These are phyloP conservation scores for Harpalus rufipes DNA, from an alignment of 2,888 invertebrate genomes.

Conservation along the genomic window DNA sequence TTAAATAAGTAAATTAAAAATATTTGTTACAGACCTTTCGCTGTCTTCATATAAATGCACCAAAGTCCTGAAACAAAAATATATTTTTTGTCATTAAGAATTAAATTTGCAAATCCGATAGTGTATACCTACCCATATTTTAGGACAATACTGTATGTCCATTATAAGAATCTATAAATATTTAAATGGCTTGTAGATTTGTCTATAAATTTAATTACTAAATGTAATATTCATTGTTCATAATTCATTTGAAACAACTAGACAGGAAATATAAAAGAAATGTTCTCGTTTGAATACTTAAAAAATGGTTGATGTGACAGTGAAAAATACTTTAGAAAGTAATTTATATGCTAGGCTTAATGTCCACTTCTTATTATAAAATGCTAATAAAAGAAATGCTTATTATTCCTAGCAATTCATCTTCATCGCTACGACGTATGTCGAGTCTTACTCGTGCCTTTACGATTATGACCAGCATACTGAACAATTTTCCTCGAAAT, in stretches of 20 bases:
- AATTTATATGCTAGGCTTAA: background rate
- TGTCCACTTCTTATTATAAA: background rate
- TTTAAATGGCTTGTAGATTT: too few relatives aligned
- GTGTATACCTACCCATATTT: too few relatives aligned
- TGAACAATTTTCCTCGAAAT: constrained; percentile 42
- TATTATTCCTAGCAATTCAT: constrained; percentile 47
- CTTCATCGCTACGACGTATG: constrained; percentile 51
- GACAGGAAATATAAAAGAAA: constrained; percentile 7
- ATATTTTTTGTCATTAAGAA: too few relatives aligned
- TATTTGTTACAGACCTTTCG: too few relatives aligned
- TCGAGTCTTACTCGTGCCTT: constrained; percentile 48
- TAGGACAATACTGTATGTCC: too few relatives aligned
- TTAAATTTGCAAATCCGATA: too few relatives aligned
- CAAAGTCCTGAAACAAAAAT: too few relatives aligned
- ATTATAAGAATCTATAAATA: too few relatives aligned
- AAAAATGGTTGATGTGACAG: background rate
- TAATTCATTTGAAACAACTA: background rate
- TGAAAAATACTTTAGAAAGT: background rate
- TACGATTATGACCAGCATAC: constrained; percentile 45
- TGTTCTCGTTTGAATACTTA: background rate
- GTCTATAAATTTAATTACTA: too few relatives aligned
- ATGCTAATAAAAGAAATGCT: constrained; percentile 11
- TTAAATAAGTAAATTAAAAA: too few relatives aligned
- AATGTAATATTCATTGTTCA: background rate
- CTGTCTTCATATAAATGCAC: too few relatives aligned